Evolutionary conservation across 1,140 invertebrate species (phyloP), one percentile per base, ranked within the genome.

Genomic region (Bombus fervidus): DNA sequence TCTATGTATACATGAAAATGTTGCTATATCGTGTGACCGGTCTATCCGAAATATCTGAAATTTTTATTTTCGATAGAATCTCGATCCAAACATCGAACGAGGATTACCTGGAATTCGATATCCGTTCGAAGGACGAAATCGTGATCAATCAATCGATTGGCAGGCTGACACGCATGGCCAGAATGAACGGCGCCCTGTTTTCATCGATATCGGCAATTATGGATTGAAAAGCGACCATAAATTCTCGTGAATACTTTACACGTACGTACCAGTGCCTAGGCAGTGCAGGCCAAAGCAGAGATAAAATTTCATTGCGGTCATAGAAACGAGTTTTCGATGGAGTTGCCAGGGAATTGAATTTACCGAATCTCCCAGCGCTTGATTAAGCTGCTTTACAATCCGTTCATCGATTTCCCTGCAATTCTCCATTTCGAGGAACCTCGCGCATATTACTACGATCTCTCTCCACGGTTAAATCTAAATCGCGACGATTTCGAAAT

Each of bases 221-320:
- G 77, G 78, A 90, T 89, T 84, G 90, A 90, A 89, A 90, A 89
- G 81, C 84, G 85, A 43, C 76, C 73, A 89, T 89, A 89, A 90
- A 90, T 89, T 69, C 87, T 88, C 59, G 81, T 87, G 84, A 91
- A 92, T 91, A 86, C 82, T 90, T 90, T 86, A 91, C 89, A 86
- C 83, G 83, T 85, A 73, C 78, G 39, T 6, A 39, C 25, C 12
- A 74, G 15, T 3, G 57, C 28, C 15, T 18, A 31, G 4, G 28
- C 28, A 31, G n/a, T 1, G 41, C 25, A 13, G 12, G 47, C 39
- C 31, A 3, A 31, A 41, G 15, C 31, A 41, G n/a, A 41, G 77
- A 57, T 59, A 69, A 87, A 90, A 91, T 89, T 90, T 91, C 62
- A 87, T 91, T 25, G 71, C 81, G 75, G 81, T 74, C 69, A 78